phyloP scores from a whole-genome alignment of 1,140 invertebrate genomes.

The Cyclargus thomasi region DNA sequence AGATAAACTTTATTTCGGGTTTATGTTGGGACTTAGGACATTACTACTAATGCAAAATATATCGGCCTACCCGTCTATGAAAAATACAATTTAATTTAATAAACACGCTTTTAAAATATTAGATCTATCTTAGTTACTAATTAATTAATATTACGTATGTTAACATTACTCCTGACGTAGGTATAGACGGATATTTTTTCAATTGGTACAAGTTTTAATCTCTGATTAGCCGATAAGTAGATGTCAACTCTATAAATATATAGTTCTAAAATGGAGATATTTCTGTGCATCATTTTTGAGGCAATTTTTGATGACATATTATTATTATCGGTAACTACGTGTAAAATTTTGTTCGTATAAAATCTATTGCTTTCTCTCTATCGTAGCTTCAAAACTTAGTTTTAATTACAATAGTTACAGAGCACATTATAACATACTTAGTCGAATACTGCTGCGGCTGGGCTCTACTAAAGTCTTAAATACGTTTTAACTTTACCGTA shows the following conservation, averaged over 20 bases:
- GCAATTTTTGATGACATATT: too few relatives aligned
- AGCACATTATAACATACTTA: constrained; percentile 16
- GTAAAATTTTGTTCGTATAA: constrained; percentile 28
- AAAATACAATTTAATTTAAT: neutral
- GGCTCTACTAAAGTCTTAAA: constrained; percentile 10
- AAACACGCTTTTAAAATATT: neutral
- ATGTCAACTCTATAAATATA: neutral
- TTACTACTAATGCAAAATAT: too few relatives aligned
- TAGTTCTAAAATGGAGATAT: too few relatives aligned
- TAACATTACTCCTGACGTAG: neutral
- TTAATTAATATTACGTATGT: neutral
- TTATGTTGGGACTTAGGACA: too few relatives aligned
- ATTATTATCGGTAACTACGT: neutral
- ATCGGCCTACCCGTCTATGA: neutral
- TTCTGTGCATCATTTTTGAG: too few relatives aligned
- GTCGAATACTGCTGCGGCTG: constrained; percentile 36
- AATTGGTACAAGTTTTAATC: neutral
- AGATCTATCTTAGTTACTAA: neutral
- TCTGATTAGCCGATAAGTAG: neutral
- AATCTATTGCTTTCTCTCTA: constrained; percentile 30
- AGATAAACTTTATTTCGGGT: too few relatives aligned
- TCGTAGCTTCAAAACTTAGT: constrained; percentile 16
- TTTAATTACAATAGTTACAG: constrained; percentile 16
- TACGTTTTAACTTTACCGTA: constrained; percentile 20
- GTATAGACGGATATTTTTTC: neutral